These are phyloP conservation scores for Brachypodius melanocephalos DNA, from an alignment of 2,113 vertebrate genomes.

Conservation along the genomic window DNA sequence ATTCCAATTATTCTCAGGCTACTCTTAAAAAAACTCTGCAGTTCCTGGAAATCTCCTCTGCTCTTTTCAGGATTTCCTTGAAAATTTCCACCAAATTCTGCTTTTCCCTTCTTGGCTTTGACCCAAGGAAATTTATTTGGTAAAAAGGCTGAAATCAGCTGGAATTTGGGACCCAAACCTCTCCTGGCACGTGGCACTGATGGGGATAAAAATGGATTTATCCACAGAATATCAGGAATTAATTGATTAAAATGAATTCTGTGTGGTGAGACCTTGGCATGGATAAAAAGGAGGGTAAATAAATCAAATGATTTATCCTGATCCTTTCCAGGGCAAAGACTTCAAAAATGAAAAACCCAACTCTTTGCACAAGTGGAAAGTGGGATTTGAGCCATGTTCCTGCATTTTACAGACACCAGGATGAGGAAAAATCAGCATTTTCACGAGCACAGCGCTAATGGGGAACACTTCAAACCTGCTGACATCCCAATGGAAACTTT, in stretches of 20 bases:
- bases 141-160: neutral
- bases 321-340: neutral
- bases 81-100: neutral
- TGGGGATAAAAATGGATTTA: neutral
- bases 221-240: neutral
- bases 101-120: neutral
- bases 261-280: rapidly evolving
- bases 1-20: neutral
- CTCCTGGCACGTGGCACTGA: neutral
- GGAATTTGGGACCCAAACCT: neutral
- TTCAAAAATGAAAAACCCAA: neutral
- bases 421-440: neutral
- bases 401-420: neutral
- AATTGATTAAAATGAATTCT: rapidly evolving
- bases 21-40: neutral
- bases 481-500: neutral
- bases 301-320: neutral
- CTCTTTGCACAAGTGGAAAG: neutral
- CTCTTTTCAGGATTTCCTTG: neutral
- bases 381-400: neutral
- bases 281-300: neutral
- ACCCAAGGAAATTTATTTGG: rapidly evolving
- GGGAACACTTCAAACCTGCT: neutral
- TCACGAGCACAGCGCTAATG: rapidly evolving
- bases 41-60: neutral